Conservation (phyloP, 2,113 vertebrate genomes). For the Saguinus midas region DNA sequence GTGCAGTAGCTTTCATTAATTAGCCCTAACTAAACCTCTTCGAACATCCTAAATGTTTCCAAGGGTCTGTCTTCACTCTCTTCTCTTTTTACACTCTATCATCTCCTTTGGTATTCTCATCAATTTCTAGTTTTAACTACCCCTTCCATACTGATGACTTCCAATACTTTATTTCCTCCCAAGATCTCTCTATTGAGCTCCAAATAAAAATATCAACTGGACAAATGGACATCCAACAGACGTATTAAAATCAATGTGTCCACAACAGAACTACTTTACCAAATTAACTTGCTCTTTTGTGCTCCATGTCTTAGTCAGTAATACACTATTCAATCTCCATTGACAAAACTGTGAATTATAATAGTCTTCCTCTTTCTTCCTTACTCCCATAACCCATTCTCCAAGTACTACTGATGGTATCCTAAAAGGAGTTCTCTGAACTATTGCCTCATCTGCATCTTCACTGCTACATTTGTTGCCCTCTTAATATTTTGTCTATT, state of each 20-base stretch:
- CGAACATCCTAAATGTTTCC: neutral
- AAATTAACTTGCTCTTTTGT: neutral
- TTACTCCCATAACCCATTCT: neutral
- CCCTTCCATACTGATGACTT: neutral
- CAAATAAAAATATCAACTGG: constrained; percentile 1
- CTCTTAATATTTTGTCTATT: neutral
- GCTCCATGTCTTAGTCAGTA: neutral
- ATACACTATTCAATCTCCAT: neutral
- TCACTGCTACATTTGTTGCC: neutral
- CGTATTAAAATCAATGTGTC: constrained; percentile 43
- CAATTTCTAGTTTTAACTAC: constrained; percentile 14
- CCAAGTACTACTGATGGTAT: constrained; percentile 36
- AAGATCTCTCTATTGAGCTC: neutral
- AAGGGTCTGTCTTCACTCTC: neutral
- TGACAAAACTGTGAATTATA: neutral
- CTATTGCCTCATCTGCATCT: neutral
- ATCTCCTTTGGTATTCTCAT: neutral
- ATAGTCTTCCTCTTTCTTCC: neutral
- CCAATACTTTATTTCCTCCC: constrained; percentile 13
- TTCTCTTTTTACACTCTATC: neutral
- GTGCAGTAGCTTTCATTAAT: neutral
- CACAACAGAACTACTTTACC: neutral
- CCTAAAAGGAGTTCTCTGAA: neutral
- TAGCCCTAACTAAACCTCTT: neutral
- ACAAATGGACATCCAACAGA: neutral